phyloP scores from a whole-genome alignment of 2,888 invertebrate species.

The Xylocampa areola region DNA sequence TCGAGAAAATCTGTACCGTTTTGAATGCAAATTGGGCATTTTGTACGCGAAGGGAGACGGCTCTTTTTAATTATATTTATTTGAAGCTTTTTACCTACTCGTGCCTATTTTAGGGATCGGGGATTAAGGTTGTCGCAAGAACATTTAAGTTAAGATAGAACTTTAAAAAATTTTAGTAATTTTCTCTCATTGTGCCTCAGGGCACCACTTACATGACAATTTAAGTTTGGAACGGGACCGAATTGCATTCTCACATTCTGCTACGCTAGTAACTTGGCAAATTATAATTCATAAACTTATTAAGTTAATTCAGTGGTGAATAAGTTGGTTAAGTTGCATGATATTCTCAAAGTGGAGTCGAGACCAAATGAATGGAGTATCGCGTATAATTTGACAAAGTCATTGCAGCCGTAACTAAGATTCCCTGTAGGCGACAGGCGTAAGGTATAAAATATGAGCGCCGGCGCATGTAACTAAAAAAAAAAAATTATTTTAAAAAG shows the following conservation, averaged over 20 bases:
- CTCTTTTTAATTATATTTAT: conserved; percentile 44
- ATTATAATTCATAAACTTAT: conserved; percentile 47
- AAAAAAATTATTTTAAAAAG: no score
- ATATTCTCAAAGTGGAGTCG: conserved; percentile 38
- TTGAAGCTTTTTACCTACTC: conserved; percentile 17
- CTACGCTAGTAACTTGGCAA: conserved; percentile 23
- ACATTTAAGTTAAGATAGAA: conserved; percentile 8
- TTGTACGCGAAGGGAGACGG: conserved; percentile 19
- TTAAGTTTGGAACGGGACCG: conserved; percentile 17
- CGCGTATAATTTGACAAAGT: conserved; percentile 59
- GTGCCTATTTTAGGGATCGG: conserved; percentile 12
- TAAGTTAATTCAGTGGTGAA: conserved; percentile 44
- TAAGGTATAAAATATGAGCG: conserved; percentile 6
- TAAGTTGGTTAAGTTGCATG: conserved; percentile 43
- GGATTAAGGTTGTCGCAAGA: conserved; percentile 4
- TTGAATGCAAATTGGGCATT: conserved; percentile 45
- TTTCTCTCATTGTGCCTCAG: conserved; percentile 8
- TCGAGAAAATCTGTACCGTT: conserved; percentile 33
- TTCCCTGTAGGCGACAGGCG: conserved; percentile 37
- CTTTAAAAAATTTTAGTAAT: conserved; percentile 1
- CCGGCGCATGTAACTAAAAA: no score
- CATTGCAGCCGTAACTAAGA: conserved; percentile 48
- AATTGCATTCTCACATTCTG: conserved; percentile 30
- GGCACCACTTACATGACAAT: conserved; percentile 13
- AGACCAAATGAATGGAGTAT: conserved; percentile 44